These are phyloP conservation scores for Siphamia tubifer DNA, from an alignment of 2,113 vertebrate species.

Conservation along the genomic window DNA sequence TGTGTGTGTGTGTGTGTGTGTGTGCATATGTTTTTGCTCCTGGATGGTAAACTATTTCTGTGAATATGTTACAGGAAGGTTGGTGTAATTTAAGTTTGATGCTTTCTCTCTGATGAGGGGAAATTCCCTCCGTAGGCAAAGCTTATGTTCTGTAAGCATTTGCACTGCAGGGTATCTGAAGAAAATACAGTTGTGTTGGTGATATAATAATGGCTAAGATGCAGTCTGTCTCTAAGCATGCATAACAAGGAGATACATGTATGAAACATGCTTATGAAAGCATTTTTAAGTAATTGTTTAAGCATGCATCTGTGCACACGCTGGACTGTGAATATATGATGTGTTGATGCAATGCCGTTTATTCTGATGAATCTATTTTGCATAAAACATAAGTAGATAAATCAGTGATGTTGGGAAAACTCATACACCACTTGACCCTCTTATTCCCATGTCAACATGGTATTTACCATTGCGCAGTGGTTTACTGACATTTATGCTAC, in stretches of 20 bases:
- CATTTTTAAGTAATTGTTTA: conserved; percentile 45
- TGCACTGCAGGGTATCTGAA: neutral
- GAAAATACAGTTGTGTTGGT: neutral
- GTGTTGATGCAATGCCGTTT: conserved; percentile 27
- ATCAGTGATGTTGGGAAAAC: conserved; percentile 1
- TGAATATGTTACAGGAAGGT: conserved; percentile 10
- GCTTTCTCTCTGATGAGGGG: conserved; percentile 17
- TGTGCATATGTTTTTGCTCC: conserved; percentile 23
- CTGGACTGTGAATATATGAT: conserved; percentile 27
- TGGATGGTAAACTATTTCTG: conserved; percentile 23
- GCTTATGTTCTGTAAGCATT: neutral
- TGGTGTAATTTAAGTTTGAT: conserved; percentile 35
- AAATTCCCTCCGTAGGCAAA: neutral
- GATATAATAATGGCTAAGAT: conserved; percentile 11
- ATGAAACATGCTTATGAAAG: conserved; percentile 38
- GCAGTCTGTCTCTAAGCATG: conserved; percentile 6
- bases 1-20: neutral
- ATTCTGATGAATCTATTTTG: neutral
- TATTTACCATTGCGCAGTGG: neutral
- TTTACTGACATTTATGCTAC: neutral
- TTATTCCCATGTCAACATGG: neutral
- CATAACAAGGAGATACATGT: neutral
- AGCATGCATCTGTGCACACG: conserved; percentile 33
- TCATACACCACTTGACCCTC: neutral
- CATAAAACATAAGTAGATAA: neutral